A percentile compares a stretch with the other conserved stretches of the same genome.
Evolutionary conservation across 2,113 vertebrate species (phyloP).

Genomic region (Centropus bengalensis): DNA sequence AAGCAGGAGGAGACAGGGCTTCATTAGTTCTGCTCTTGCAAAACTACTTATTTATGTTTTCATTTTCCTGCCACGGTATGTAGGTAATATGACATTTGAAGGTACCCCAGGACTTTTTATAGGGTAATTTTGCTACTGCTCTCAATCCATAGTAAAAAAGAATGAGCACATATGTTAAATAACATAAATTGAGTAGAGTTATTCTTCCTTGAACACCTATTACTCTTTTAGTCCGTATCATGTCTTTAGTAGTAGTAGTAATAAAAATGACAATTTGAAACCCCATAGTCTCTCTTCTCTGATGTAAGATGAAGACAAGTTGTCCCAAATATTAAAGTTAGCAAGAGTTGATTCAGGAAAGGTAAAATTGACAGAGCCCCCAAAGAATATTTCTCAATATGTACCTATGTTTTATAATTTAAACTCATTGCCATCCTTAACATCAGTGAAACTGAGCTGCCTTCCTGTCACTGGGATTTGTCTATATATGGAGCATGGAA

Average conservation of each 20-base stretch:
- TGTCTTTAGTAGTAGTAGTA: not conserved
- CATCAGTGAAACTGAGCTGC: not conserved
- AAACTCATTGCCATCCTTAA: not conserved
- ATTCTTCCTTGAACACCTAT: not conserved
- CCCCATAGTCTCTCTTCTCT: not conserved
- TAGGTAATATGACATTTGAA: not conserved
- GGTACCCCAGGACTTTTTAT: not conserved
- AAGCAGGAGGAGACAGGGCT: not conserved
- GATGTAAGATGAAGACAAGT: not conserved
- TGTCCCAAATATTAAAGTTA: not conserved
- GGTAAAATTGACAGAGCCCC: not conserved
- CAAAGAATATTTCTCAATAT: not conserved
- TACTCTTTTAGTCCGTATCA: not conserved
- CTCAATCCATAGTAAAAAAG: not conserved
- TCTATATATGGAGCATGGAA: not conserved
- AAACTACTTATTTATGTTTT: slow-evolving; percentile 25
- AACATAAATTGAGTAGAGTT: not conserved
- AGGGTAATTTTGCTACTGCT: not conserved
- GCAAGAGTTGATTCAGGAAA: not conserved
- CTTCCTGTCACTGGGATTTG: not conserved
- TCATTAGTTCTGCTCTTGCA: slow-evolving; percentile 31
- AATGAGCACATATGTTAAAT: not conserved
- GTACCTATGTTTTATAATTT: not conserved
- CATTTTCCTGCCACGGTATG: not conserved
- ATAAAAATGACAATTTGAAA: not conserved